These are phyloP conservation scores for Myopa testacea DNA, from an alignment of 2,888 invertebrate genomes.

Conservation along the genomic window DNA sequence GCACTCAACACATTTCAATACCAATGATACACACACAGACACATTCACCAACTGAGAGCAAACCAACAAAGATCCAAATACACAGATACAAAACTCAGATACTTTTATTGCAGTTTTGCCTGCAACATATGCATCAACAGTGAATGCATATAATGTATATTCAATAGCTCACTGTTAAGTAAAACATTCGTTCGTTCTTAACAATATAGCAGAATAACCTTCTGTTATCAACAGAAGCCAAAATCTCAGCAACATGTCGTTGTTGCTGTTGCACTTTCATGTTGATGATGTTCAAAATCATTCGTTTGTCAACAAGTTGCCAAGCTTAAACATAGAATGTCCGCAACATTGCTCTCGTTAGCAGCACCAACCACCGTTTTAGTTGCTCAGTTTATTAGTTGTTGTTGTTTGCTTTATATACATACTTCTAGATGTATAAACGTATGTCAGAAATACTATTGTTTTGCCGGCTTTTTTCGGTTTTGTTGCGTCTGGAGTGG, in stretches of 20 bases:
- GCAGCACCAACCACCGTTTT: not conserved
- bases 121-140: conserved; percentile 27
- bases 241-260: too few species aligned
- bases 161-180: conserved; percentile 10
- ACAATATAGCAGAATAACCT: not conserved
- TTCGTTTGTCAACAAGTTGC: too few species aligned
- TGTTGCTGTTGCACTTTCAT: too few species aligned
- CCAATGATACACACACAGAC: conserved; percentile 32
- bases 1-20: conserved; percentile 50
- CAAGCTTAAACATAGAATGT: too few species aligned
- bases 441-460: not conserved
- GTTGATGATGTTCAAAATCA: too few species aligned
- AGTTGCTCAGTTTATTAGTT: not conserved
- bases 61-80: conserved; percentile 15
- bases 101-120: conserved; percentile 6
- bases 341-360: too few species aligned
- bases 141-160: conserved; percentile 17
- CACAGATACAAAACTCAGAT: too few species aligned
- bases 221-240: too few species aligned
- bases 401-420: not conserved
- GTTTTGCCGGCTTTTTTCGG: conserved; percentile 32
- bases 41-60: conserved; percentile 36
- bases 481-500: conserved; percentile 2
- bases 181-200: not conserved
- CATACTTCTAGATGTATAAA: not conserved